phyloP scores from a whole-genome alignment of 2,113 vertebrate genomes.

The Sinocyclocheilus maitianheensis region DNA sequence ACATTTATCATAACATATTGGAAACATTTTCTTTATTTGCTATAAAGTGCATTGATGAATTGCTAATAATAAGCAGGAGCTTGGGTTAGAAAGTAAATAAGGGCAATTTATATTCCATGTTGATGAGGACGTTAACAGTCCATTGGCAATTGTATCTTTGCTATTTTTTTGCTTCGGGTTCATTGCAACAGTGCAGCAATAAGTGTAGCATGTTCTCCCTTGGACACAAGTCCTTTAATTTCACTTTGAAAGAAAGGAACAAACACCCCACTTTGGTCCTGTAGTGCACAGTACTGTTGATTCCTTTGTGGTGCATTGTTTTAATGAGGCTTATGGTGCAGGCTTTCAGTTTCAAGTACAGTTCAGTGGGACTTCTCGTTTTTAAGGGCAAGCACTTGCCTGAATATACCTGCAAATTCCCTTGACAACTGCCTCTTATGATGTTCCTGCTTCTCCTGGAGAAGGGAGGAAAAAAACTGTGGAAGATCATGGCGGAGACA shows the following conservation, averaged over 20 bases:
- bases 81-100: neutral
- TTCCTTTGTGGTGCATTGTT: constrained; percentile 61
- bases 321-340: constrained; percentile 70
- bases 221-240: constrained; percentile 51
- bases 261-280: constrained; percentile 29
- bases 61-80: neutral
- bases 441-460: constrained; percentile 51
- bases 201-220: constrained; percentile 51
- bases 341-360: constrained; percentile 54
- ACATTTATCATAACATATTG: neutral
- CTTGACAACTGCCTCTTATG: constrained; percentile 55
- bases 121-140: neutral
- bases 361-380: constrained; percentile 38
- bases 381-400: constrained; percentile 64
- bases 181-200: constrained; percentile 13
- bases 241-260: constrained; percentile 53
- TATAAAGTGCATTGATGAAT: neutral
- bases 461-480: constrained; percentile 29
- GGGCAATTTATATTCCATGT: neutral
- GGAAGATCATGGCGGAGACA: constrained; percentile 48
- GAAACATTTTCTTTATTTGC: neutral
- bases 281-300: constrained; percentile 55
- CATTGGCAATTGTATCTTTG: neutral
- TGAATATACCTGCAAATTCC: constrained; percentile 63
- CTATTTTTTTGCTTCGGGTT: neutral